A percentile compares a stretch with the other conserved stretches of the same genome.
Conservation (phyloP, 2,797 vertebrate genomes). For the Distichodus sexfasciatus region DNA sequence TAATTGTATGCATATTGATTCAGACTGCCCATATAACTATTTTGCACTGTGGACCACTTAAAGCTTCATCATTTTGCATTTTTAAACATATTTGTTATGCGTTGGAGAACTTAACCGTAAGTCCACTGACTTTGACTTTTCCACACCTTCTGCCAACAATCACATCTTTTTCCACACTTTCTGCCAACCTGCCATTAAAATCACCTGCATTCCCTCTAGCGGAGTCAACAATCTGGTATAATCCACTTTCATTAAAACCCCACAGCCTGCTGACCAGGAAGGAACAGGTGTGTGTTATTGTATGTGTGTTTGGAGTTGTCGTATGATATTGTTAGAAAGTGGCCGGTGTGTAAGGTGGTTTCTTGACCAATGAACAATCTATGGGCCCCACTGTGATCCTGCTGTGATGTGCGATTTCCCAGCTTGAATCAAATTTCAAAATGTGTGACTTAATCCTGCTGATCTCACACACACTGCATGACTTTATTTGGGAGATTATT, state of each 20-base stretch:
- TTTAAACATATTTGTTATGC: too few species aligned
- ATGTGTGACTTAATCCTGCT: conserved; percentile 34
- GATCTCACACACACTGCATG: conserved; percentile 31
- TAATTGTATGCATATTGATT: too few species aligned
- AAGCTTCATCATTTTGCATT: too few species aligned
- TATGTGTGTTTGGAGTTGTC: neutral
- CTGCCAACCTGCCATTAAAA: conserved; percentile 28
- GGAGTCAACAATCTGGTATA: conserved; percentile 42
- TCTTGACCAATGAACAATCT: conserved; percentile 40
- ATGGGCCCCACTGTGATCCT: conserved; percentile 24
- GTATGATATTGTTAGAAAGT: conserved; percentile 7
- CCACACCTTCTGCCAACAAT: too few species aligned
- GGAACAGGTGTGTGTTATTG: conserved; percentile 41
- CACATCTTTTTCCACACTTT: conserved; percentile 30
- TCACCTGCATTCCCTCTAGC: conserved; percentile 10
- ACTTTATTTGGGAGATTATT: conserved; percentile 7
- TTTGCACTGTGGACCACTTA: too few species aligned
- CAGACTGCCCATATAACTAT: too few species aligned
- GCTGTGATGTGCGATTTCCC: conserved; percentile 42
- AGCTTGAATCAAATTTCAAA: conserved; percentile 28
- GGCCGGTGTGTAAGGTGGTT: conserved; percentile 18
- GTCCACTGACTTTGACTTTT: too few species aligned
- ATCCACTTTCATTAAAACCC: conserved; percentile 49
- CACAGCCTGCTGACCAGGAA: conserved; percentile 31
- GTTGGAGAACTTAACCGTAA: too few species aligned